Evolutionary conservation across 2,888 invertebrate species (phyloP), one percentile per base, ranked within the genome.

Genomic region (Tetheella fluctuosa): DNA sequence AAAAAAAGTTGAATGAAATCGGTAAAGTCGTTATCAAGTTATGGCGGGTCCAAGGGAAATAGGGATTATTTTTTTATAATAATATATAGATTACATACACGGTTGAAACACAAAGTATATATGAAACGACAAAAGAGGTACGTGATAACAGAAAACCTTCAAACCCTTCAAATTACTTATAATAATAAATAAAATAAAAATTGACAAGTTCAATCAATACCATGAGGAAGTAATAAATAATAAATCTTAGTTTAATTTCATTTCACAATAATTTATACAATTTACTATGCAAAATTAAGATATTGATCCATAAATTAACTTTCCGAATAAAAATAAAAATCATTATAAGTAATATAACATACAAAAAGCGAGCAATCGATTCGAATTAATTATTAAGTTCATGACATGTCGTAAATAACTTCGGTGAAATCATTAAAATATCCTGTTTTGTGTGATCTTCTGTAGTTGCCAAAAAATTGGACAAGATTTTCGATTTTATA

Each of bases 281-380:
- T n/a, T 39, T 39, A 7, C 20, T 8, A 20, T 48, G 10, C 17
- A 48, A 48, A 48, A 48, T 48, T 20, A 20, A 20, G 48, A 48
- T 48, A 48, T 48, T 48, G 17, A 10, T 48, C n/a, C 2, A 20
- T 48, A 48, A 17, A 48, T 48, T 20, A 48, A 10, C 20, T 48
- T 48, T 48, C 10, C 5, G 7, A 42, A 20, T 48, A 20, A 48
- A 20, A n/a, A n/a, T 39, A 39, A 39, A 34, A 39, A n/a, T 39
- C n/a, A n/a, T 39, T 12, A 13, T n/a, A n/a, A 39, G 34, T 34
- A 39, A 48, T 20, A 48, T n/a, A 48, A n/a, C n/a, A n/a, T 39
- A 39, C 39, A 39, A 48, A 48, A n/a, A 48, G 42, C 42, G 37
- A n/a, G 39, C 39, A n/a, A 64, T 58, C 34, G 48, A 48, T 48